Base-by-base conservation (phyloP, 92 coral and sea anemone genomes). In the Actinernus sp. region DNA sequence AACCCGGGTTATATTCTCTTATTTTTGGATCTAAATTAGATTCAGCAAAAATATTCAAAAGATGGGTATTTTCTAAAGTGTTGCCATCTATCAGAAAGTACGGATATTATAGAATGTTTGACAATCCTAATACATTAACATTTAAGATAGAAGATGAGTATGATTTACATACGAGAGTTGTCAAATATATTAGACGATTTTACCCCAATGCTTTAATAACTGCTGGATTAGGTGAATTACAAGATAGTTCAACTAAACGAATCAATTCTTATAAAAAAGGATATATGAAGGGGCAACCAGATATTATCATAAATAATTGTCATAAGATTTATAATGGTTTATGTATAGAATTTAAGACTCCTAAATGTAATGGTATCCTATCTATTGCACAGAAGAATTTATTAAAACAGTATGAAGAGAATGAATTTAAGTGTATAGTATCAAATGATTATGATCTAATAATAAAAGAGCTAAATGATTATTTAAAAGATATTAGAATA, bases 201-300 rank as follows among this genome's bases (percentile, higher is more conserved):
- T 41, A 41, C 13, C 49, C 49, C 3, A 2, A 41, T 17, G 19
- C 19, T 3, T 41, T 41, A 41, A 3, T 41, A 17, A 41, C 19
- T 41, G 49, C 49, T 11, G 49, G 49, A n/a, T n/a, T n/a, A n/a
- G n/a, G n/a, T 2, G 49, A 41, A 41, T 41, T 41, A 11, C 49
- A 41, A 11, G 49, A 41, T 2, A 41, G 13, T 2, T 14, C 3
- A 3, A 41, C 3, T 12, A 41, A 41, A 41, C 3, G 49, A 3
- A 41, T 41, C 49, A 14, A 41, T 41, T 41, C 54, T 1, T 37
- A 68, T 26, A 34, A 22, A 12, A 68, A 68, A 33, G 65, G 76
- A 21, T 68, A 68, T 34, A 17, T 5, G 11, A 53, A 53, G 22
- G 76, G 76, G 0, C 65, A 68, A 26, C 76, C 76, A 1, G 76